phyloP scores from a whole-genome alignment of 2,113 vertebrate species.

The Oncorhynchus keta region DNA sequence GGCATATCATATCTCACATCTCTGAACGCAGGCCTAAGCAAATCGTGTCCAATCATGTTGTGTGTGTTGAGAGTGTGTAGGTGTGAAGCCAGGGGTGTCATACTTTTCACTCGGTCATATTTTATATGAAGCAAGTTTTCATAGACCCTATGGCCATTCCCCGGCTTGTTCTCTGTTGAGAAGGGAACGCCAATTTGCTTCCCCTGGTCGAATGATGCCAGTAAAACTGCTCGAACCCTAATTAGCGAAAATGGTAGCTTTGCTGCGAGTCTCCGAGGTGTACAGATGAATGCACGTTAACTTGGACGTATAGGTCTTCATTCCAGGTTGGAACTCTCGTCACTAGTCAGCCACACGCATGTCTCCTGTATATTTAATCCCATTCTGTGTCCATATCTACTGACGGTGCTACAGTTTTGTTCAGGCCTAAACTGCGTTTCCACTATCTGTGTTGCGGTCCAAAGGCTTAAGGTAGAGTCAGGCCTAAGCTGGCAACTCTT shows the following conservation, averaged over 20 bases:
- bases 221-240: neutral
- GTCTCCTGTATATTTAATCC: conserved; percentile 22
- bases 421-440: neutral
- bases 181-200: neutral
- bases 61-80: neutral
- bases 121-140: neutral
- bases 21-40: neutral
- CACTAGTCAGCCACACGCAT: conserved; percentile 13
- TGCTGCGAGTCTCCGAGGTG: conserved; percentile 1
- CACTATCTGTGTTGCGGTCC: neutral
- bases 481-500: neutral
- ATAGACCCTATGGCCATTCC: neutral
- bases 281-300: conserved; percentile 2
- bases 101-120: neutral
- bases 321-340: neutral
- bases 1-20: conserved; percentile 21
- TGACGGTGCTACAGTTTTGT: neutral
- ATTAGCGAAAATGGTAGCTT: neutral
- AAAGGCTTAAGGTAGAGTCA: neutral
- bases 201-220: neutral
- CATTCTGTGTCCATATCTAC: conserved; percentile 25
- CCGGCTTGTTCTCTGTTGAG: neutral
- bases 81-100: neutral
- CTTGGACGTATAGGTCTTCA: neutral
- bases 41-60: neutral